A percentile compares a stretch with the other conserved stretches of the same genome.
phyloP scores from a whole-genome alignment of 2,113 vertebrate species.

The Sisor rabdophorus region DNA sequence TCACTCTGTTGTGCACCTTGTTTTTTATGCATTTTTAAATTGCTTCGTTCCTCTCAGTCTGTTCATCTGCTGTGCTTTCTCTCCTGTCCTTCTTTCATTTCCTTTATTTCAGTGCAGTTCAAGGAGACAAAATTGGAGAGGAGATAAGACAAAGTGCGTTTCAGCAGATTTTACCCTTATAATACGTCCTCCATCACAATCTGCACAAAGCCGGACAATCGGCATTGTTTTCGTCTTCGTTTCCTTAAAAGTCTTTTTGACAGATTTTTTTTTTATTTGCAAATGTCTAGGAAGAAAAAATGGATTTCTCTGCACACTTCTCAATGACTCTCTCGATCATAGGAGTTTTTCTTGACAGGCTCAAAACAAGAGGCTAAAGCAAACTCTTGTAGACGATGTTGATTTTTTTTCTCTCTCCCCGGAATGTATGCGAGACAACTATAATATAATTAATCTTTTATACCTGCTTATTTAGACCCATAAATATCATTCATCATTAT shows the following conservation, averaged over 20 bases:
- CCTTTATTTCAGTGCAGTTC: slow-evolving; percentile 42
- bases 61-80: slow-evolving; percentile 59
- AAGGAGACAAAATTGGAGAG: not conserved
- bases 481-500: slow-evolving; percentile 58
- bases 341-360: slow-evolving; percentile 61
- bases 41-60: slow-evolving; percentile 58
- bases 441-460: too few relatives aligned
- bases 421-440: slow-evolving; percentile 61
- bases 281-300: not conserved
- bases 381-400: slow-evolving; percentile 63
- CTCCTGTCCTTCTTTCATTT: slow-evolving; percentile 60
- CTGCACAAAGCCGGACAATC: slow-evolving; percentile 58
- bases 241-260: not conserved
- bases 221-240: not conserved
- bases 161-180: slow-evolving; percentile 37
- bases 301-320: not conserved
- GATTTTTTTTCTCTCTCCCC: slow-evolving; percentile 66
- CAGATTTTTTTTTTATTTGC: not conserved
- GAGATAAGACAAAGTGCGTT: not conserved
- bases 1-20: slow-evolving; percentile 53
- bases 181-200: slow-evolving; percentile 56
- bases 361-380: slow-evolving; percentile 68
- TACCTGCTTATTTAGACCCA: too few relatives aligned
- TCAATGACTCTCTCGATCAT: slow-evolving; percentile 54
- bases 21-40: slow-evolving; percentile 66